Base-by-base conservation (phyloP, 64 coral and sea anemone genomes). In the Anthopleura sola region DNA sequence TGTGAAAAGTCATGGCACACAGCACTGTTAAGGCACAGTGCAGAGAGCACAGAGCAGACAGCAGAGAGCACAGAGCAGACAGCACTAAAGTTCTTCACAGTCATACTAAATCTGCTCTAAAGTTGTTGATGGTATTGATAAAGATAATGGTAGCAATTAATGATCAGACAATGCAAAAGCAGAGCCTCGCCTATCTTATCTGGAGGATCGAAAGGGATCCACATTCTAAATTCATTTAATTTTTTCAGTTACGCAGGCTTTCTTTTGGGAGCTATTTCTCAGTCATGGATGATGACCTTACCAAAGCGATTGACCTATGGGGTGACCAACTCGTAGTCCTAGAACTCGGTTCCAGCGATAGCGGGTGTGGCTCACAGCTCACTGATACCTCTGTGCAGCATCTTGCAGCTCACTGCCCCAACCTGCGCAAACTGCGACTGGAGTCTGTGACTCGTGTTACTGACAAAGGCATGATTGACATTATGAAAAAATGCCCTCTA, bases 381-480 rank as follows among this genome's bases (percentile, higher is more conserved):
- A 90, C 97, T 54, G 97, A 99, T 38, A 80, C 48, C 26, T 87
- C 90, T 26, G 36, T 95, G 2, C 68, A 94, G 13, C 82, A 99
- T 87, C 94, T 99, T 85, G 97, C 97, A 44, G 78, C 85, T 6
- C 86, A 95, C 84, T 94, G 93, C 26, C 90, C 90, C 0, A 87
- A 94, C 36, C 60, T 99, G 79, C 79, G 87, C 13, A 99, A 99
- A 88, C 87, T 99, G 37, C 83, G 93, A 14, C 85, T 99, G 80
- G 97, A 99, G 69, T 99, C 97, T 3, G 97, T 87, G n/a, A 99
- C 92, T 1, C 36, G 71, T 1, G 87, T 87, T 2, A 92, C 92
- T 55, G 97, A 99, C 44, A 83, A 80, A 37, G 97, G 86, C 1
- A 58, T 99, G 62, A 81, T 78, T 48, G 84, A 91, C 20, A 37